These are phyloP conservation scores for Heliconius hewitsoni DNA, from an alignment of 1,140 invertebrate genomes.

Conservation along the genomic window DNA sequence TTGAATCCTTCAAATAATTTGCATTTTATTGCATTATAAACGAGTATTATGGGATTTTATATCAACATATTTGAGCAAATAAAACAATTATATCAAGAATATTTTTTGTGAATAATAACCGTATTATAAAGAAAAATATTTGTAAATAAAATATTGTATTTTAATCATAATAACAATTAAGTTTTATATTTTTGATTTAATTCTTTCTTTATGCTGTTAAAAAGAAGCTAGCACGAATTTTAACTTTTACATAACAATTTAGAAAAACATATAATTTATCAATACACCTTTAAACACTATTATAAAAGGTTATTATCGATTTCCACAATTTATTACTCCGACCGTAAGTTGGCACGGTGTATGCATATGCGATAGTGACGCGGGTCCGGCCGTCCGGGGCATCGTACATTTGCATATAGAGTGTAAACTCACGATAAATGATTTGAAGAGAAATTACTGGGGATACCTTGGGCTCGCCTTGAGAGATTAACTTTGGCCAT, in stretches of 20 bases:
- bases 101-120: not conserved
- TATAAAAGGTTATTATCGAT: conserved; percentile 13
- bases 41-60: not conserved
- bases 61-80: not conserved
- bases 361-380: conserved; percentile 49
- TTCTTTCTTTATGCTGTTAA: too few relatives aligned
- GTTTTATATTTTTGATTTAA: too few relatives aligned
- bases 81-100: not conserved
- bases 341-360: conserved; percentile 24
- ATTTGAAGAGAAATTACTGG: conserved; percentile 49
- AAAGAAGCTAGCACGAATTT: too few relatives aligned
- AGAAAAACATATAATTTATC: not conserved
- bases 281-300: not conserved
- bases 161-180: too few relatives aligned
- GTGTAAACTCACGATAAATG: conserved; percentile 46
- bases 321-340: conserved; percentile 13
- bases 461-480: conserved; percentile 27
- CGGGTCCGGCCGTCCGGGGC: conserved; percentile 46
- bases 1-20: not conserved
- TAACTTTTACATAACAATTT: too few relatives aligned
- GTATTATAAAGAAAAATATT: too few relatives aligned
- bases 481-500: conserved; percentile 32
- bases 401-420: conserved; percentile 62
- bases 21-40: not conserved
- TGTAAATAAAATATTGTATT: too few relatives aligned